Evolutionary conservation across 2,797 vertebrate genomes (phyloP).

Genomic region (Eulemur rubriventer): DNA sequence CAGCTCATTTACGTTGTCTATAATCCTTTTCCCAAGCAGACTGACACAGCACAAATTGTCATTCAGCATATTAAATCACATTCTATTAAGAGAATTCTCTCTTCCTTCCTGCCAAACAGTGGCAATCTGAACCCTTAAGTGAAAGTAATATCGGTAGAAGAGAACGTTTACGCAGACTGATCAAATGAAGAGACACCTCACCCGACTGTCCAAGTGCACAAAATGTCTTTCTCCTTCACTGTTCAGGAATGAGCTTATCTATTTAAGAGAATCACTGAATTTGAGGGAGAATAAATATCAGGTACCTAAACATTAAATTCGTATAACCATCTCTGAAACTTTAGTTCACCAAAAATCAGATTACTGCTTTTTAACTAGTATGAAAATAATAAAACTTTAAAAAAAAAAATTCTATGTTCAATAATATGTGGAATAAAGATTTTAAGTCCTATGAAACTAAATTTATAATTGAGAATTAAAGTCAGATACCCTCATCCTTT

Average conservation of each 20-base stretch:
- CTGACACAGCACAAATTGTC: neutral
- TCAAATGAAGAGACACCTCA: neutral
- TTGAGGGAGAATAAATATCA: neutral
- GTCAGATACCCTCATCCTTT: neutral
- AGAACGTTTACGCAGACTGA: neutral
- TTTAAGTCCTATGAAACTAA: neutral
- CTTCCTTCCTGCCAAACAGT: neutral
- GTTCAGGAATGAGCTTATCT: neutral
- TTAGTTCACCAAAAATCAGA: neutral
- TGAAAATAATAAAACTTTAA: neutral
- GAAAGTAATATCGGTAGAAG: neutral
- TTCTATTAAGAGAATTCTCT: neutral
- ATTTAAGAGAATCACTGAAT: neutral
- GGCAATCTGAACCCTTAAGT: neutral
- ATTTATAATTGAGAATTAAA: conserved; percentile 7
- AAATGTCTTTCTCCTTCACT: neutral
- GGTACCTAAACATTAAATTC: neutral
- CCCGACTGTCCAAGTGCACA: neutral
- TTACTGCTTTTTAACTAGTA: neutral
- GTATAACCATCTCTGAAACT: neutral
- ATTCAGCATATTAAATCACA: neutral
- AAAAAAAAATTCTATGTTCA: neutral
- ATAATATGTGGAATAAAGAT: neutral
- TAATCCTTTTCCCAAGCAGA: neutral
- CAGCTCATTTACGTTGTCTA: neutral